A percentile compares a stretch with the other conserved stretches of the same genome.
Conservation (phyloP, 2,797 vertebrate genomes). For the Uromys caudimaculatus region DNA sequence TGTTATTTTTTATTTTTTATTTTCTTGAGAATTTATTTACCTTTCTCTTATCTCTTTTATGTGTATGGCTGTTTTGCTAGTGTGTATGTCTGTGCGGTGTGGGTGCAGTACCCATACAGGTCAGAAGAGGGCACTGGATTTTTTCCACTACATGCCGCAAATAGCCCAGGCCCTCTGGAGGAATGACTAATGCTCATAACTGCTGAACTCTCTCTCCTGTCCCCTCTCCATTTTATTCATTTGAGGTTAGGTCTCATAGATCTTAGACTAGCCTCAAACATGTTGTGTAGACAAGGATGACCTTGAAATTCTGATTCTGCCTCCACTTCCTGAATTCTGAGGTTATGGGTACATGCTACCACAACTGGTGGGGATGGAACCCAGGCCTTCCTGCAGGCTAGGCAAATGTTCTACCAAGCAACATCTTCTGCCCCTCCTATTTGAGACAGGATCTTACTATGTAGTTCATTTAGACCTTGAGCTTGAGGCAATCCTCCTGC, state of each 20-base stretch:
- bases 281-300: background rate
- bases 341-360: background rate
- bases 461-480: background rate
- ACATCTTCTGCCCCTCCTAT: background rate
- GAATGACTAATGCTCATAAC: background rate
- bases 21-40: background rate
- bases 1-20: background rate
- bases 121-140: background rate
- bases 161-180: background rate
- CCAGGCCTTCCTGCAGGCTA: background rate
- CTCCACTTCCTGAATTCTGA: background rate
- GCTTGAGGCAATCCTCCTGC: background rate
- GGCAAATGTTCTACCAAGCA: background rate
- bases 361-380: background rate
- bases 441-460: background rate
- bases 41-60: too few relatives aligned
- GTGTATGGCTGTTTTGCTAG: background rate
- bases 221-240: background rate
- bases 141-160: background rate
- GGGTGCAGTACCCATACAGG: background rate
- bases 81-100: background rate
- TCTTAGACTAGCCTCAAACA: background rate
- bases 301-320: background rate
- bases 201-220: background rate
- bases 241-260: background rate